Percentiles rank a stretch among this genome's conserved stretches.
These are phyloP conservation scores for Dascyllus trimaculatus DNA, from an alignment of 2,113 vertebrate genomes.

Conservation along the genomic window DNA sequence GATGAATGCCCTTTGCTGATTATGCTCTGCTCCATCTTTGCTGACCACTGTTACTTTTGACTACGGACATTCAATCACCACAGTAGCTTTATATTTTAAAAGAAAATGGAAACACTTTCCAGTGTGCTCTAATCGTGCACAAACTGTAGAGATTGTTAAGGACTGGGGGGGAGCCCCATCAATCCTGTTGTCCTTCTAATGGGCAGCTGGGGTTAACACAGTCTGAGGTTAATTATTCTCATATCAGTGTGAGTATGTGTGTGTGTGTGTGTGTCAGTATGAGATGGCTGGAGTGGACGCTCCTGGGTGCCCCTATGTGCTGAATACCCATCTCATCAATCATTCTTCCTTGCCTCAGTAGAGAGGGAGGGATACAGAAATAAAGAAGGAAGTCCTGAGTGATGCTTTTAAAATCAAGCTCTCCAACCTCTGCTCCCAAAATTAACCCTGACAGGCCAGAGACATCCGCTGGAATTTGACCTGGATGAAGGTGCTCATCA, in stretches of 20 bases:
- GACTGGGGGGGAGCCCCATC: conserved; percentile 81
- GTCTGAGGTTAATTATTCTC: conserved; percentile 89
- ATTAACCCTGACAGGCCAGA: conserved; percentile 72
- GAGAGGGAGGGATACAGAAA: conserved; percentile 55
- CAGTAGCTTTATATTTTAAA: conserved; percentile 1
- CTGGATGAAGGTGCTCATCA: conserved; percentile 54
- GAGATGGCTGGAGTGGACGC: conserved; percentile 69
- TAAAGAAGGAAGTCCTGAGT: conserved; percentile 62
- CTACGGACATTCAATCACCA: neutral
- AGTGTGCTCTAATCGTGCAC: conserved; percentile 46
- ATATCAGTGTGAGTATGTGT: conserved; percentile 68
- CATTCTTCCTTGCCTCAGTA: conserved; percentile 72
- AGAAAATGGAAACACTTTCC: conserved; percentile 21
- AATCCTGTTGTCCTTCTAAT: conserved; percentile 87
- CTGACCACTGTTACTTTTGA: neutral
- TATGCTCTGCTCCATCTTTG: neutral
- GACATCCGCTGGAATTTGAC: conserved; percentile 62
- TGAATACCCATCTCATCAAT: conserved; percentile 83
- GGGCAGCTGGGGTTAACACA: conserved; percentile 83
- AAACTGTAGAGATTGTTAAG: conserved; percentile 66
- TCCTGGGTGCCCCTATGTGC: conserved; percentile 79
- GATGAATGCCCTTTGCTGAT: neutral
- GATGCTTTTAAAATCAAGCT: conserved; percentile 72
- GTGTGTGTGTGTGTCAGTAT: conserved; percentile 37
- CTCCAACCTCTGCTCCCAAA: conserved; percentile 63